Conservation (phyloP, 2,888 invertebrate genomes). For the Hartigia nigra region DNA sequence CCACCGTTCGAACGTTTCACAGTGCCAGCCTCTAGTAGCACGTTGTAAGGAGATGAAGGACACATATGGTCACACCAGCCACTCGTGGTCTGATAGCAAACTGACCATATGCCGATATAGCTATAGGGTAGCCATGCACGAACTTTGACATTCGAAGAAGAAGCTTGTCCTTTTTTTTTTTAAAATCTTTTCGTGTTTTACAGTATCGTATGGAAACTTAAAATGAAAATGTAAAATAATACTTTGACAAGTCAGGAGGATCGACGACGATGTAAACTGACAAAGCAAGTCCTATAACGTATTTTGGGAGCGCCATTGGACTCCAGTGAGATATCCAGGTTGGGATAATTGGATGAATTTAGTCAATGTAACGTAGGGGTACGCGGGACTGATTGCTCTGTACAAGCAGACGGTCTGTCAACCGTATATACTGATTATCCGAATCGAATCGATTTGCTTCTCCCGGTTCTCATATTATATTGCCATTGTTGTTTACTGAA, state of each 20-base stretch:
- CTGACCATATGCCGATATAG: background rate
- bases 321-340: background rate
- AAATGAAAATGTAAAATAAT: background rate
- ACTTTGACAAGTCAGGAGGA: background rate
- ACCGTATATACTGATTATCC: background rate
- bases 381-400: background rate
- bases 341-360: background rate
- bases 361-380: background rate
- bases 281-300: background rate
- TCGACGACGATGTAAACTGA: background rate
- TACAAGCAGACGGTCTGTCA: background rate
- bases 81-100: background rate
- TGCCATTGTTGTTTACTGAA: background rate
- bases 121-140: background rate
- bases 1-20: background rate
- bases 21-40: background rate
- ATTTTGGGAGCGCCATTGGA: background rate
- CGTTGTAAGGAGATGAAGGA: conserved; percentile 11
- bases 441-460: background rate
- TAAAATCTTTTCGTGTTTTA: background rate
- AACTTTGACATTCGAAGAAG: background rate
- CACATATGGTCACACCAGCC: conserved; percentile 14
- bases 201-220: background rate
- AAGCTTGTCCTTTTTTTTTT: background rate
- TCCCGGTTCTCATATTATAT: background rate